Conservation (phyloP, 1,140 invertebrate genomes). For the Plodia interpunctella region DNA sequence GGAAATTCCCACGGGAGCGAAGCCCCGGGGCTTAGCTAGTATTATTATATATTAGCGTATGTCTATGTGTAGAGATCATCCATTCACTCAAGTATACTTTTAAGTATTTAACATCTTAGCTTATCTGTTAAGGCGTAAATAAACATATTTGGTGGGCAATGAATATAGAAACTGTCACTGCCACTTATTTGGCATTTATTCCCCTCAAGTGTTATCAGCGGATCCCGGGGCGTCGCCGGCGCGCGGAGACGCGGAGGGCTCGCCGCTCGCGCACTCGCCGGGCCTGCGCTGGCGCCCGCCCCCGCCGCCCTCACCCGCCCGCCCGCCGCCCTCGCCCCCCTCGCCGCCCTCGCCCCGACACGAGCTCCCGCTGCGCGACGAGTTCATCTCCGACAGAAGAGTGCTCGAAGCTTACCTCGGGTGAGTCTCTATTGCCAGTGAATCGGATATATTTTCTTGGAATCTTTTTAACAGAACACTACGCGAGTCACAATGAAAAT, state of each 20-base stretch:
- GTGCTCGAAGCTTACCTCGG: conserved; percentile 35
- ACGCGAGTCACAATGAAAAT: not conserved
- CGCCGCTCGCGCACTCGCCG: conserved; percentile 25
- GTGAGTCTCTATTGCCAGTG: conserved; percentile 14
- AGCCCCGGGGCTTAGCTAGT: no score
- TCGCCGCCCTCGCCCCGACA: conserved; percentile 10
- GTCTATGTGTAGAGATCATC: no score
- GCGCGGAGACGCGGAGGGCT: conserved; percentile 20
- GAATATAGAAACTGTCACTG: not conserved
- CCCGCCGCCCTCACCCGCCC: no score
- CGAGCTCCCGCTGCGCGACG: conserved; percentile 18
- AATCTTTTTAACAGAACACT: not conserved
- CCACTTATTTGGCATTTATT: no score
- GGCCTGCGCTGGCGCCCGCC: conserved; percentile 15
- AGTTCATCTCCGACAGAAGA: conserved; percentile 35
- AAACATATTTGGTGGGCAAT: no score
- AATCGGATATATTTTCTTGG: not conserved
- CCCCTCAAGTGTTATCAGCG: conserved; percentile 12
- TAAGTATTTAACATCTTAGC: no score
- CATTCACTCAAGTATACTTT: no score
- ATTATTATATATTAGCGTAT: no score
- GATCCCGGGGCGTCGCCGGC: conserved; percentile 13
- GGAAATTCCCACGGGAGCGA: no score
- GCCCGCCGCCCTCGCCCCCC: conserved; percentile 18
- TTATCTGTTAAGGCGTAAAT: no score